Percentiles rank a stretch among this genome's conserved stretches.
Evolutionary conservation across 2,113 vertebrate genomes (phyloP).

Genomic region (Phodopus roborovskii): DNA sequence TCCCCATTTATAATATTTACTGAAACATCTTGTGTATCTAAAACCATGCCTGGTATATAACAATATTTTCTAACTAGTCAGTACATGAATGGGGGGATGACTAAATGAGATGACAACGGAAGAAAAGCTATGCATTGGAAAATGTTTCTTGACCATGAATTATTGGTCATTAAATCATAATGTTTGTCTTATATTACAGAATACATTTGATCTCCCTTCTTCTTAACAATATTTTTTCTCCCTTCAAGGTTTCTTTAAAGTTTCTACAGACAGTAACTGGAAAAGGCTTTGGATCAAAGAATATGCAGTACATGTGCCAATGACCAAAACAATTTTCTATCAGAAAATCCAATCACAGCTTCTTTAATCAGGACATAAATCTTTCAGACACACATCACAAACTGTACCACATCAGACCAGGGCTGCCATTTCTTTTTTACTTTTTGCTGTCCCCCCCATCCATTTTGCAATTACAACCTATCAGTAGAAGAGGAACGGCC

Average conservation of each 20-base stretch:
- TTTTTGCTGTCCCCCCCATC: constrained; percentile 18
- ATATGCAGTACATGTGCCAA: constrained; percentile 67
- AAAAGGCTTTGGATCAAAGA: constrained; percentile 65
- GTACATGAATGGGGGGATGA: neutral
- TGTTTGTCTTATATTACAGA: neutral
- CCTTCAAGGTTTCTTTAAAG: neutral
- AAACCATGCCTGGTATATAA: neutral
- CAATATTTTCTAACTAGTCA: neutral
- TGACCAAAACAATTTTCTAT: constrained; percentile 83
- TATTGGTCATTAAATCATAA: constrained; percentile 53
- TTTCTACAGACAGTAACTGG: constrained; percentile 54
- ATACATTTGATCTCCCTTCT: constrained; percentile 39
- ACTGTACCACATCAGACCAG: constrained; percentile 66
- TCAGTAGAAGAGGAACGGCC: constrained; percentile 67
- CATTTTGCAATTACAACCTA: constrained; percentile 80
- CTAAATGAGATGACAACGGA: constrained; percentile 22
- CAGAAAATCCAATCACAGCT: constrained; percentile 82
- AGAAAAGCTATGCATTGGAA: constrained; percentile 19
- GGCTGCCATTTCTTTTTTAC: constrained; percentile 33
- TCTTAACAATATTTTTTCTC: neutral
- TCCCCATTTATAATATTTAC: neutral
- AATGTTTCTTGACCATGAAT: constrained; percentile 61
- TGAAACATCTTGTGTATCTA: neutral
- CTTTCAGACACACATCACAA: constrained; percentile 81
- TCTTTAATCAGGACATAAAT: constrained; percentile 85